Evolutionary conservation across 37 sponge, comb jelly and placozoan species (phyloP), one percentile per base, ranked within the genome.

Genomic region (Bolinopsis microptera): DNA sequence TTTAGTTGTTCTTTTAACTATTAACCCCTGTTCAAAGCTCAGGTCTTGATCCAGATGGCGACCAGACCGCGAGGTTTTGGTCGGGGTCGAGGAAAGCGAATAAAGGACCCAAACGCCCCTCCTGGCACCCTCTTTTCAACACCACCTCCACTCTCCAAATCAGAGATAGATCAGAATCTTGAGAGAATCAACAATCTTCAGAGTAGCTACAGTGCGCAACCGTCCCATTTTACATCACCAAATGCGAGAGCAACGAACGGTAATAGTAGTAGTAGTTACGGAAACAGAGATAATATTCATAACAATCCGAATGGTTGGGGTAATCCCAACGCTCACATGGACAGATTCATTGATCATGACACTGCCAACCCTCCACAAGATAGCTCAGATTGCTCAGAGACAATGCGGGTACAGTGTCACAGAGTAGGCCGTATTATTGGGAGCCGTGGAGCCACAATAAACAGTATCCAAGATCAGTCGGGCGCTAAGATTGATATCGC

Each of bases 1-100:
- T n/a, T n/a, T n/a, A n/a, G n/a, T n/a, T n/a, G n/a, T n/a, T n/a
- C n/a, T n/a, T n/a, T n/a, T n/a, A n/a, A n/a, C n/a, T n/a, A n/a
- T n/a, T n/a, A n/a, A n/a, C n/a, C n/a, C n/a, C n/a, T n/a, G 61
- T 18, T 48, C 61, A 48, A 48, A 48, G 61, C 13, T 48, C 61
- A 48, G 61, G 9, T 48, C 13, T 48, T 18, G 13, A 48, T 18
- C 5, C 61, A 48, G 61, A 48, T 48, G 61, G 61, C 61, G 61
- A 48, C 61, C 61, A 48, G 13, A 48, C 61, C 61, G 61, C 90
- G 90, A 26, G 90, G 90, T 3, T 86, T 86, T 27, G 90, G 90
- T 40, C 41, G 90, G 25, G 90, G 90, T 24, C 41, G 90, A n/a
- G 41, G 61, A 39, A 86, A 86, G 61, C 34, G 36, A 28, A 24